Conservation (phyloP, 30 jellyfish, hydroid and myxozoan genomes). For the Hydractinia symbiolongicarpus region DNA sequence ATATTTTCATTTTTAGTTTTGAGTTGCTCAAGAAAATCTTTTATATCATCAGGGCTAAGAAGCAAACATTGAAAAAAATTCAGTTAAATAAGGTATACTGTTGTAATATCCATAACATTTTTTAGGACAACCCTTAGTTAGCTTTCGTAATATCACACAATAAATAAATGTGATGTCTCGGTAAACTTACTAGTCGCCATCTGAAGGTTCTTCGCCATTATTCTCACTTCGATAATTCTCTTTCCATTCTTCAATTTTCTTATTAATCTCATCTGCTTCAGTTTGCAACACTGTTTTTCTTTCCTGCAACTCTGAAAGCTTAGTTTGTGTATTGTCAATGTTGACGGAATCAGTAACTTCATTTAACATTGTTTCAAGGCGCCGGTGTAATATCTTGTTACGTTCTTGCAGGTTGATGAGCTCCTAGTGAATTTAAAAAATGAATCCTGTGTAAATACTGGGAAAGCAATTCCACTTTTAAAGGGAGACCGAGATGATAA, state of each 20-base stretch:
- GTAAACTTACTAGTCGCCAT: conserved; percentile 58
- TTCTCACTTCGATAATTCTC: conserved; percentile 41
- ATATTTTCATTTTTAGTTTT: conserved; percentile 48
- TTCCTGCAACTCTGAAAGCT: conserved; percentile 17
- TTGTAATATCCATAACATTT: neutral
- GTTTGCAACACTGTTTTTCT: conserved; percentile 33
- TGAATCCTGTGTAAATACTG: no score
- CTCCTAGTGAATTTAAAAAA: neutral
- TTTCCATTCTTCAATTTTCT: conserved; percentile 48
- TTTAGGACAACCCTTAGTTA: no score
- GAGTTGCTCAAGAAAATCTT: conserved; percentile 43
- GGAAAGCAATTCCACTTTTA: no score
- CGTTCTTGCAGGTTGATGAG: neutral
- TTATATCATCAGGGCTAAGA: conserved; percentile 52
- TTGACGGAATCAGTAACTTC: conserved; percentile 5
- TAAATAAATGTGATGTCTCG: neutral
- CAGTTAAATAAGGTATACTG: neutral
- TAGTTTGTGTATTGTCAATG: conserved; percentile 1
- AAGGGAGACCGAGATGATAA: no score
- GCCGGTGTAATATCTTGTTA: conserved; percentile 20
- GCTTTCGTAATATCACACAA: neutral
- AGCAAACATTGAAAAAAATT: neutral
- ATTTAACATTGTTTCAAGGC: conserved; percentile 25
- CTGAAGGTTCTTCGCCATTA: conserved; percentile 67
- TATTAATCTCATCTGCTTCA: conserved; percentile 43